Evolutionary conservation across 2,888 invertebrate genomes (phyloP).

Genomic region (Omphaloscelis lunosa): DNA sequence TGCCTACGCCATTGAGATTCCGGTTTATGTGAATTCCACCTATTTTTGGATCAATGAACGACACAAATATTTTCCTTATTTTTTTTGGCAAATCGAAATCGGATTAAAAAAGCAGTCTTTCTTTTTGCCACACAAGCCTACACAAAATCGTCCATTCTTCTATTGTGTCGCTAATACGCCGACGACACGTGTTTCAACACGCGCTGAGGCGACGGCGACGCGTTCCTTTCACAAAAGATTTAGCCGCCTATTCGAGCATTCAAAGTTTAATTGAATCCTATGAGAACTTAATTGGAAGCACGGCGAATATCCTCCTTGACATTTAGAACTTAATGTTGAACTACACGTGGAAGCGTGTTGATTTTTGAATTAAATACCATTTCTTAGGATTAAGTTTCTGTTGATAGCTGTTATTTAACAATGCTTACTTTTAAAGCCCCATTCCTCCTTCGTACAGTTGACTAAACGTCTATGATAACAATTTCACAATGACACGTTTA

Average conservation of each 20-base stretch:
- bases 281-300: slow-evolving; percentile 50
- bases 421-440: neutral
- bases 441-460: neutral
- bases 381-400: neutral
- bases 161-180: slow-evolving; percentile 10
- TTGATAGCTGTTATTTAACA: slow-evolving; percentile 3
- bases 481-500: neutral
- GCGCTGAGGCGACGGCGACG: neutral
- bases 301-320: slow-evolving; percentile 40
- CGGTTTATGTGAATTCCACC: neutral
- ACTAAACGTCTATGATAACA: neutral
- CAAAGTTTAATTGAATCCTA: slow-evolving; percentile 62
- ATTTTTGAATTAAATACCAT: slow-evolving; percentile 34
- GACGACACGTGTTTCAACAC: slow-evolving; percentile 36
- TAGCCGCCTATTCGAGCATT: slow-evolving; percentile 44
- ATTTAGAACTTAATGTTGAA: slow-evolving; percentile 41
- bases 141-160: slow-evolving; percentile 21
- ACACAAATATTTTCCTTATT: neutral
- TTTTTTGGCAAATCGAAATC: neutral
- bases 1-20: neutral
- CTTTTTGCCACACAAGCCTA: neutral
- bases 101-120: neutral
- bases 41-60: too few species aligned
- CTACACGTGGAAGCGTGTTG: slow-evolving; percentile 13
- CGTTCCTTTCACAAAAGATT: slow-evolving; percentile 53